Evolutionary conservation across 2,113 vertebrate species (phyloP).

Genomic region (Muntiacus muntjak): DNA sequence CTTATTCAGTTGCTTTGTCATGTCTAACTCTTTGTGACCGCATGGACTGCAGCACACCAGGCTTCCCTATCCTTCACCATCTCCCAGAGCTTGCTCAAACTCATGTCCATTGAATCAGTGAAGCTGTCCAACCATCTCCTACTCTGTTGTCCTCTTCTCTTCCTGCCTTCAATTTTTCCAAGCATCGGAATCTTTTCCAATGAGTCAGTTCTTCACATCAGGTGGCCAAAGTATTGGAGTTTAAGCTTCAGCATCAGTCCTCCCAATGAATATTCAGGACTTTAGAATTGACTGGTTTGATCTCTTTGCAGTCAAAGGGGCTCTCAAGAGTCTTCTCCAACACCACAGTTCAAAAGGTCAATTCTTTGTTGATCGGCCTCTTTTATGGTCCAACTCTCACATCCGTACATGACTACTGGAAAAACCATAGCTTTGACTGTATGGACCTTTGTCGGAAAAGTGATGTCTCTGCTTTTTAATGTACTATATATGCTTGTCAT

Average conservation of each 20-base stretch:
- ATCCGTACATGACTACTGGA: neutral
- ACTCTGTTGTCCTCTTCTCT: neutral
- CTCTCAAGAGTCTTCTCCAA: neutral
- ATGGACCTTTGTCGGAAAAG: neutral
- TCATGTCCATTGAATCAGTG: neutral
- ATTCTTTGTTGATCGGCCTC: neutral
- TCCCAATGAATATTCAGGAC: neutral
- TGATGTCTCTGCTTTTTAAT: neutral
- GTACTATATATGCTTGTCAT: neutral
- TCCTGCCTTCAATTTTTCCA: neutral
- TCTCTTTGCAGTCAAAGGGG: neutral
- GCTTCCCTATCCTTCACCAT: neutral
- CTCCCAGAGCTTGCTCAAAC: neutral
- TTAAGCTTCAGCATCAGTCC: neutral
- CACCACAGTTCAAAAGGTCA: neutral
- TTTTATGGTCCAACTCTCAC: neutral
- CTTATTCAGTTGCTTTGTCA: neutral
- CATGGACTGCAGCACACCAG: neutral
- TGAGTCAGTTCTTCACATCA: neutral
- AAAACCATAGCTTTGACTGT: neutral
- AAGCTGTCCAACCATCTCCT: neutral
- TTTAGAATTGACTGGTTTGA: neutral
- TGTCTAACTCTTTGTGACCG: neutral
- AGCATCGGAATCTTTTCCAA: neutral
- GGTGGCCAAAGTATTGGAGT: neutral